Evolutionary conservation across 1,140 invertebrate species (phyloP), one percentile per base, ranked within the genome.

Genomic region (Ectropis grisescens): DNA sequence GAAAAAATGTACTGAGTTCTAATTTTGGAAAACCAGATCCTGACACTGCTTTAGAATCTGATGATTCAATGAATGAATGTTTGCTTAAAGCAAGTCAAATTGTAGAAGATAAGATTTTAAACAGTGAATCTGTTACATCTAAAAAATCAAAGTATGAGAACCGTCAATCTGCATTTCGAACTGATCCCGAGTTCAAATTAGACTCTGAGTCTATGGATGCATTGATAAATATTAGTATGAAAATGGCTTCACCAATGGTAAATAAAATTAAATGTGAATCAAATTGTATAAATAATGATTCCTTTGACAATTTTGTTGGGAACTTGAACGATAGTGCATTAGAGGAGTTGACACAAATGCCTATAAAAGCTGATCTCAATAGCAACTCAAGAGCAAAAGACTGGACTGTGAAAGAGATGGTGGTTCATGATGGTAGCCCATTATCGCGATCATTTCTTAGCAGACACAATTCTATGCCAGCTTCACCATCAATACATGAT

Each of bases 21-120:
- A 75, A 75, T 39, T 78, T 78, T 48, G 32, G 39, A 22, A 74
- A 79, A 54, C 34, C 50, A 14, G 72, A 80, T 26, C 28, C 45
- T 1, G 75, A 80, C 27, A 56, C 42, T 42, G 62, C 68, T 4
- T 46, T 81, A 25, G 82, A 82, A 53, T 82, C 75, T 23, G 82
- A 83, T 47, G 78, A 83, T 58, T 83, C 79, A 23, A 74, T 82
- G 57, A 82, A 83, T 65, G 82, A 83, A 49, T 79, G 61, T 46
- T 47, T 83, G 28, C 41, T 82, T 13, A 72, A 70, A 60, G 78
- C 72, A 11, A 82, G 72, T 54, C 82, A 83, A 51, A 47, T 72
- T 29, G 68, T 79, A 5, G 82, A 83, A 56, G 65, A 76, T 35
- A 74, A 69, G 27, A 47, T 74, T 9, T 40, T 66, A 24, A 57